Conservation (phyloP, 2,797 vertebrate species). For the Carapus acus region DNA sequence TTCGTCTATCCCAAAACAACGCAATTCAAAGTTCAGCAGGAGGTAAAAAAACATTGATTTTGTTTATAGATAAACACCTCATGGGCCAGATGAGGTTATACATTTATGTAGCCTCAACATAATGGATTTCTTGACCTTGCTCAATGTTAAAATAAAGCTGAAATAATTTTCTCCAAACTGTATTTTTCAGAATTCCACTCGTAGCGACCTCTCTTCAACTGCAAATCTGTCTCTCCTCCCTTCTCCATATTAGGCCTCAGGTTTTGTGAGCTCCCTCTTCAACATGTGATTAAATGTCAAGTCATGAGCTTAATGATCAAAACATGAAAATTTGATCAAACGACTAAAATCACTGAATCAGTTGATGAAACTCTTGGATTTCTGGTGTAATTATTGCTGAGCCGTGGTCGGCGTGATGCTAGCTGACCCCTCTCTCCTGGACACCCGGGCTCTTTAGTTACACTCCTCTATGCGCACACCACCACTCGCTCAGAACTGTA, state of each 20-base stretch:
- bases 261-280: constrained; percentile 35
- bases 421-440: constrained; percentile 58
- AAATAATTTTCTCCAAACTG: constrained; percentile 38
- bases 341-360: constrained; percentile 45
- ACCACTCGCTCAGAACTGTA: constrained; percentile 30
- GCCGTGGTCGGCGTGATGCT: constrained; percentile 55
- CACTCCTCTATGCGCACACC: constrained; percentile 30
- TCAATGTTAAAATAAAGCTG: constrained; percentile 27
- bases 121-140: constrained; percentile 30
- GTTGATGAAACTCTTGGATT: constrained; percentile 21
- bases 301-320: constrained; percentile 36
- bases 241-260: constrained; percentile 26
- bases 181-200: constrained; percentile 64
- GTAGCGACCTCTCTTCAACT: constrained; percentile 62
- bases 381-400: constrained; percentile 24
- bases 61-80: no score
- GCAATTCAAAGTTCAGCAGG: no score
- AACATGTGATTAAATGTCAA: constrained; percentile 47
- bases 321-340: constrained; percentile 43
- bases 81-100: no score
- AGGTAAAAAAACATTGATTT: no score
- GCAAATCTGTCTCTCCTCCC: constrained; percentile 19
- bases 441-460: constrained; percentile 50
- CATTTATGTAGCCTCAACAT: constrained; percentile 31
- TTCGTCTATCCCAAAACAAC: no score